A percentile compares a stretch with the other conserved stretches of the same genome.
phyloP scores from a whole-genome alignment of 2,797 vertebrate genomes.

The Denticeps clupeoides region DNA sequence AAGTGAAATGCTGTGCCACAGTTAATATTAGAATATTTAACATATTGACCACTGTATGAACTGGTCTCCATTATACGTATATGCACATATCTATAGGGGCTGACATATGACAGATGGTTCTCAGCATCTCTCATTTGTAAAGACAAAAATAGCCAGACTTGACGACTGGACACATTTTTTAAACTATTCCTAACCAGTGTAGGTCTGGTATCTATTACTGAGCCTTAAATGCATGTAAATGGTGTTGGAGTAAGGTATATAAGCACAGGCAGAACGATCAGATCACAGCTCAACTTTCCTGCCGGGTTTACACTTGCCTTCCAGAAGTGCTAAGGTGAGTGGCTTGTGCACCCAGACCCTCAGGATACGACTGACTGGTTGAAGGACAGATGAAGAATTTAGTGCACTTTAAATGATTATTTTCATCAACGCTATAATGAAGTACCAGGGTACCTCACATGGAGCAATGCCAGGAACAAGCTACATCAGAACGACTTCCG shows the following conservation, averaged over 20 bases:
- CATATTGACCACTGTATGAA: too few relatives aligned
- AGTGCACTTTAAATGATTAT: too few relatives aligned
- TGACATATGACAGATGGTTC: constrained; percentile 53
- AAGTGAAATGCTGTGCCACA: not conserved
- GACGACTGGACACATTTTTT: constrained; percentile 72
- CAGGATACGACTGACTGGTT: not conserved
- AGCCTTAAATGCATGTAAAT: constrained; percentile 59
- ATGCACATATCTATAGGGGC: constrained; percentile 28
- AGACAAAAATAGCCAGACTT: constrained; percentile 59
- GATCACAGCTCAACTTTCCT: constrained; percentile 48
- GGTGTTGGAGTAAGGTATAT: constrained; percentile 58
- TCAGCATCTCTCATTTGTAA: constrained; percentile 58
- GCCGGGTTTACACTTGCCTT: constrained; percentile 67
- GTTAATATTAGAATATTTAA: too few relatives aligned
- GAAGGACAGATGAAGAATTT: too few relatives aligned
- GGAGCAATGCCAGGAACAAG: too few relatives aligned
- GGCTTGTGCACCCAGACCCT: not conserved
- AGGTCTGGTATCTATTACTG: constrained; percentile 57
- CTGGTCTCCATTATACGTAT: too few relatives aligned
- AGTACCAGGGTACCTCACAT: too few relatives aligned
- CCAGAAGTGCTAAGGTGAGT: constrained; percentile 66
- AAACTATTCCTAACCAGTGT: constrained; percentile 46
- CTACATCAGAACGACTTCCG: too few relatives aligned
- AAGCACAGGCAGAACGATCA: constrained; percentile 32
- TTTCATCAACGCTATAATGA: too few relatives aligned